Evolutionary conservation across 2,888 invertebrate species (phyloP).

Genomic region (Polydrusus pterygomalis): DNA sequence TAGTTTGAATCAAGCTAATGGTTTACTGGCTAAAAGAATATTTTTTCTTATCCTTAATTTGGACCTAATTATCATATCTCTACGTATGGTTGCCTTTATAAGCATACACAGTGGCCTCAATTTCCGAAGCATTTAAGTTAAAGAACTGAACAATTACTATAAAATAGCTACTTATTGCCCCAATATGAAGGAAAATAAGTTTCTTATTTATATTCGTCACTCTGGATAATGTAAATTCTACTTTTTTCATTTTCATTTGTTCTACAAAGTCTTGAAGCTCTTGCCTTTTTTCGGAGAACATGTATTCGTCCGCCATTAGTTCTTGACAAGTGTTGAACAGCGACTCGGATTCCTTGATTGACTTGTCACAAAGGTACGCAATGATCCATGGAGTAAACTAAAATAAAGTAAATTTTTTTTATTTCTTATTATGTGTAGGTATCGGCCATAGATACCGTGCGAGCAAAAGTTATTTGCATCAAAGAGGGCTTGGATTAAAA

Average conservation of each 20-base stretch:
- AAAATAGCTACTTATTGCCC: conserved; percentile 16
- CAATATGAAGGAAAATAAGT: conserved; percentile 12
- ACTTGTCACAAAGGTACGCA: conserved; percentile 11
- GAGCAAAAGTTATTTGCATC: no score
- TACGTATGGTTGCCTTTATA: no score
- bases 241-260: conserved; percentile 8
- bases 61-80: no score
- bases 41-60: no score
- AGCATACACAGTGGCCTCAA: neutral
- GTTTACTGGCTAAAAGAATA: no score
- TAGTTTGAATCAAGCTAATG: no score
- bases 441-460: no score
- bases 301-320: conserved; percentile 4
- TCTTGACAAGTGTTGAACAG: neutral
- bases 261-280: conserved; percentile 19
- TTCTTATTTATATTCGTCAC: conserved; percentile 8
- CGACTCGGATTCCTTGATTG: conserved; percentile 10
- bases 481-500: no score
- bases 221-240: conserved; percentile 5
- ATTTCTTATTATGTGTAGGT: no score
- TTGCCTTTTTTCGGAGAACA: conserved; percentile 15
- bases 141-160: conserved; percentile 15
- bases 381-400: conserved; percentile 12
- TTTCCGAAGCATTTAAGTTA: conserved; percentile 12
- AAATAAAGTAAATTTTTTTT: neutral